Conservation (phyloP, 1,140 invertebrate species). For the Ceratoteleas bidentatus region DNA sequence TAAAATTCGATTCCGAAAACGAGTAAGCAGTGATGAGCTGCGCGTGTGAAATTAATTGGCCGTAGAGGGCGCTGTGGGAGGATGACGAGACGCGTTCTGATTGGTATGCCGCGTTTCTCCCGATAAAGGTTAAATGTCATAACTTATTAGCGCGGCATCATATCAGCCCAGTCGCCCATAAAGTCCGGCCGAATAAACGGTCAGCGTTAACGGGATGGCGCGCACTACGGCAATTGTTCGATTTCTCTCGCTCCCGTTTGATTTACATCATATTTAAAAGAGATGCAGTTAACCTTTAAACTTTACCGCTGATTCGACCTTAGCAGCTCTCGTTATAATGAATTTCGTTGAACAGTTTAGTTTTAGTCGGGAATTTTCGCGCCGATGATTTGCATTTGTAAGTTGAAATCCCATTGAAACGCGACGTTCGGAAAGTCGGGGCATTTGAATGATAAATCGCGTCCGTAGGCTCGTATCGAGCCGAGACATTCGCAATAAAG, state of each 20-base stretch:
- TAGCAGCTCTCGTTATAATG: slow-evolving; percentile 7
- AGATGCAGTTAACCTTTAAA: slow-evolving; percentile 40
- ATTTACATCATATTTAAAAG: slow-evolving; percentile 41
- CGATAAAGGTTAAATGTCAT: slow-evolving; percentile 61
- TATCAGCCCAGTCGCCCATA: slow-evolving; percentile 23
- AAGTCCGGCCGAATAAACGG: slow-evolving; percentile 18
- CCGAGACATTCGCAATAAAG: too few species aligned
- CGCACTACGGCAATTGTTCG: slow-evolving; percentile 4
- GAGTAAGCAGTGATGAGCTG: too few species aligned
- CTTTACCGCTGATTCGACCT: slow-evolving; percentile 35
- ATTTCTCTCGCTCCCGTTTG: slow-evolving; percentile 22
- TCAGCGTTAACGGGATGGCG: slow-evolving; percentile 14
- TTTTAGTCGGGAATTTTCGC: background rate
- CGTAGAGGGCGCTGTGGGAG: slow-evolving; percentile 36
- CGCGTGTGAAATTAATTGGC: slow-evolving; percentile 32
- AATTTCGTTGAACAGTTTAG: background rate
- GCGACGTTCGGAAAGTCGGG: too few species aligned
- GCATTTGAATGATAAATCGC: too few species aligned
- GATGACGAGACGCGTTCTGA: slow-evolving; percentile 47
- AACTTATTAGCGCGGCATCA: slow-evolving; percentile 43
- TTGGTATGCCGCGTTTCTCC: slow-evolving; percentile 47
- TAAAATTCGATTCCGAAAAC: too few species aligned
- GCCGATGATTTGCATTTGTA: too few species aligned
- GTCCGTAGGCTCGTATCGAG: too few species aligned
- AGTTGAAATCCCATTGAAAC: too few species aligned